A percentile compares a stretch with the other conserved stretches of the same genome.
These are phyloP conservation scores for Tetrax tetrax DNA, from an alignment of 2,113 vertebrate genomes.

Conservation along the genomic window DNA sequence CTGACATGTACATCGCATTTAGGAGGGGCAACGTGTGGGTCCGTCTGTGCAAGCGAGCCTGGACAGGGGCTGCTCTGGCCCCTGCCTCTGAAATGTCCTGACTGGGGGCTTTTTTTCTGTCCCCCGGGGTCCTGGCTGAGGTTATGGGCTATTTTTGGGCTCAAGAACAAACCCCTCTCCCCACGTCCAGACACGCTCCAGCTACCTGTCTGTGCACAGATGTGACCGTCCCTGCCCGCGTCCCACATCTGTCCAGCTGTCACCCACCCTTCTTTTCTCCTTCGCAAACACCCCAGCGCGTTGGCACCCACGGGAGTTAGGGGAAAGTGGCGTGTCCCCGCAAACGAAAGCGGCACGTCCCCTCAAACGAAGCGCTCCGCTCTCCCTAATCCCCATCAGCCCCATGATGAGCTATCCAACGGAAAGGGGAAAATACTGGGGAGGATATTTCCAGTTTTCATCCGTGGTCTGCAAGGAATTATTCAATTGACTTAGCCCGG, in stretches of 20 bases:
- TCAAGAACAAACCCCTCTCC: neutral
- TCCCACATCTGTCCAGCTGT: constrained; percentile 38
- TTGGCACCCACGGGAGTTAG: neutral
- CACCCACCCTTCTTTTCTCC: neutral
- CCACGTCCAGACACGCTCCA: neutral
- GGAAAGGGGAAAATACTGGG: neutral
- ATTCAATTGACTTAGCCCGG: neutral
- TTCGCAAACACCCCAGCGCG: neutral
- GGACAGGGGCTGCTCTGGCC: neutral
- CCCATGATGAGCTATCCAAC: neutral
- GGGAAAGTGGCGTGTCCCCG: neutral
- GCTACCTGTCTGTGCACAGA: neutral
- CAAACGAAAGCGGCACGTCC: too few relatives aligned
- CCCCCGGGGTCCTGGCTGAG: neutral
- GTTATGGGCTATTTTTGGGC: neutral
- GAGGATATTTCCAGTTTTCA: neutral
- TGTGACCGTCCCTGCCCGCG: neutral
- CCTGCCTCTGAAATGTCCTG: neutral
- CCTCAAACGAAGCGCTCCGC: neutral
- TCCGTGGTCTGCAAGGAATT: constrained; percentile 16
- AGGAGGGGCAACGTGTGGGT: neutral
- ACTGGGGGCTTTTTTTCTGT: neutral
- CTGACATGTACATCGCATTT: neutral
- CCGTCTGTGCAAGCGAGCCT: neutral
- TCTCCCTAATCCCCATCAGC: neutral